Percentiles rank a stretch among this genome's conserved stretches.
These are phyloP conservation scores for Mirza zaza DNA, from an alignment of 2,113 vertebrate genomes.

Conservation along the genomic window DNA sequence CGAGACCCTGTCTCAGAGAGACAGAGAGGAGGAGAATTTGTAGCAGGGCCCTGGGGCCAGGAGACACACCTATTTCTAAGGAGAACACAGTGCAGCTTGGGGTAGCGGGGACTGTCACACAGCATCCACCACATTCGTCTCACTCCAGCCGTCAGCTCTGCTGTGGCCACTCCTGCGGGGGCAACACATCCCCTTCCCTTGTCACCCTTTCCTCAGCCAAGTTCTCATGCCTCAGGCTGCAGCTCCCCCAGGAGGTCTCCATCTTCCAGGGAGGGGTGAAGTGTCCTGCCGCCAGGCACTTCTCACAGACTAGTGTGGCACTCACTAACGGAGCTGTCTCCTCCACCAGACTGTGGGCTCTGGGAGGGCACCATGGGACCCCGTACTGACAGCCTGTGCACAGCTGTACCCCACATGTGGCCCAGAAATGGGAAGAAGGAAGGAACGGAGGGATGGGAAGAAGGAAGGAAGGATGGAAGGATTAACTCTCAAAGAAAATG, in stretches of 20 bases:
- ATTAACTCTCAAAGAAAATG: not conserved
- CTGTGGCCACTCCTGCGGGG: accelerated
- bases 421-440: not conserved
- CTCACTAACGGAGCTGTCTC: not conserved
- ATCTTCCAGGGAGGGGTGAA: not conserved
- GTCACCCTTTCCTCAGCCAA: not conserved
- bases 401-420: not conserved
- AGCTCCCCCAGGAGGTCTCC: not conserved
- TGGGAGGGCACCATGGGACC: not conserved
- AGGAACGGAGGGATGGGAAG: too few relatives aligned
- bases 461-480: too few relatives aligned
- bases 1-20: too few relatives aligned
- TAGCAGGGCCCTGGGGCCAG: not conserved
- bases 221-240: not conserved
- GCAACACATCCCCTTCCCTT: not conserved
- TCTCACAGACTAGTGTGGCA: not conserved
- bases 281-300: not conserved
- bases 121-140: not conserved
- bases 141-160: not conserved
- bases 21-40: not conserved
- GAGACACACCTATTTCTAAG: not conserved
- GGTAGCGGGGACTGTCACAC: accelerated
- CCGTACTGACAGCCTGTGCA: not conserved
- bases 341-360: not conserved
- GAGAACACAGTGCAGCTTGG: accelerated